These are phyloP conservation scores for Genyomyrus donnyi DNA, from an alignment of 2,113 vertebrate species.

Conservation along the genomic window DNA sequence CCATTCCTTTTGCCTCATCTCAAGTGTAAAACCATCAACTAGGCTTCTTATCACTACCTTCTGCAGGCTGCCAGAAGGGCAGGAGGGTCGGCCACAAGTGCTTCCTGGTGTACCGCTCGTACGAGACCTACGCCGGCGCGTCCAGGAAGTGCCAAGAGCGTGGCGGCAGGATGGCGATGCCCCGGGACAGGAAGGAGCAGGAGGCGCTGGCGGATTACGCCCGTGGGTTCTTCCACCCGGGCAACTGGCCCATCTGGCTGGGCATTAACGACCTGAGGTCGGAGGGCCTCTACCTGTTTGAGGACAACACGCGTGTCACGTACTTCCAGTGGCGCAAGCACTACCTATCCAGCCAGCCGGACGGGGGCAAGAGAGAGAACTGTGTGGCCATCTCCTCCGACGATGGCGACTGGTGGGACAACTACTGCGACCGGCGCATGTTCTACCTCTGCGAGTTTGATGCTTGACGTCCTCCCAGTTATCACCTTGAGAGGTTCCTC, in stretches of 20 bases:
- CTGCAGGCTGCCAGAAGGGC: slow-evolving; percentile 75
- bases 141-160: slow-evolving; percentile 65
- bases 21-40: neutral
- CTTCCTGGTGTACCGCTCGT: slow-evolving; percentile 69
- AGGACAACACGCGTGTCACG: slow-evolving; percentile 70
- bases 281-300: slow-evolving; percentile 76
- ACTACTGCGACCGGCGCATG: slow-evolving; percentile 77
- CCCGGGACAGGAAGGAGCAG: slow-evolving; percentile 68
- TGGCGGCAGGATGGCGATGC: slow-evolving; percentile 76
- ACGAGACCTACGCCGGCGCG: slow-evolving; percentile 65
- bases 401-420: slow-evolving; percentile 89
- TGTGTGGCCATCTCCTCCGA: slow-evolving; percentile 81
- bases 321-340: slow-evolving; percentile 82
- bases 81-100: slow-evolving; percentile 70
- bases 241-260: slow-evolving; percentile 84
- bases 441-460: slow-evolving; percentile 82
- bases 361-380: slow-evolving; percentile 77
- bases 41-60: neutral
- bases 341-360: slow-evolving; percentile 75
- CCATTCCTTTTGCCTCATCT: neutral
- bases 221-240: slow-evolving; percentile 63
- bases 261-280: slow-evolving; percentile 75
- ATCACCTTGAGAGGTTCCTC: neutral
- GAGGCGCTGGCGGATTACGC: slow-evolving; percentile 69
- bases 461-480: slow-evolving; percentile 30